Evolutionary conservation across 1,140 invertebrate species (phyloP), one percentile per base, ranked within the genome.

Genomic region (Belonocnema kinseyi): DNA sequence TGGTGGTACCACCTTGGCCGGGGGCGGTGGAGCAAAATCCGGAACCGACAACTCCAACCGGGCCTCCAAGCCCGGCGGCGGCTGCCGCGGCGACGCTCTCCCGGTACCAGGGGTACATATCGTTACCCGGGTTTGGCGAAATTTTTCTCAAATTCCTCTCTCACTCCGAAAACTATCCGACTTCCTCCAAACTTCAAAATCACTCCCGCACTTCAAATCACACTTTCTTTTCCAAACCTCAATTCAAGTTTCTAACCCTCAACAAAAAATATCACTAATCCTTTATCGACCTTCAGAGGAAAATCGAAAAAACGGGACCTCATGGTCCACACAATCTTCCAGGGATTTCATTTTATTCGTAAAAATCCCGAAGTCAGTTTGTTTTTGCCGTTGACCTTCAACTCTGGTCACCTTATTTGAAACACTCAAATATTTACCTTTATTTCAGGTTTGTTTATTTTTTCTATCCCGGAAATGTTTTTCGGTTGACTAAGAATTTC

Each of bases 21-120:
- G 90, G 90, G 75, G 88, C 88, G 74, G 85, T 88, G 17, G 89
- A 90, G 82, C 90, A 91, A 81, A 92, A 92, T 78, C 90, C 89
- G 61, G 90, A 91, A 78, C 90, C 89, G 56, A 91, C 90, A 77
- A 91, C 91, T 72, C 91, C 91, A 72, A 91, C 91, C 76, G 90
- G 90, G 74, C 90, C 90, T 74, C 90, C 89, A 77, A 91, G 90
- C 54, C 90, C 88, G 50, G 91, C 92, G 72, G 92, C 91, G 46
- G 93, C 92, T 86, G 93, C 93, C 79, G 93, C 93, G 61, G 92
- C 93, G 80, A 94, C 93, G 83, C 93, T 93, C 81, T 95, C 94
- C 80, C 94, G 90, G 86, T 95, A 95, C 94, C 94, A 95, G 73
- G 94, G 94, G 91, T 95, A 95, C 94, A 95, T 95, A 26, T 61